Base-by-base conservation (phyloP, 2,888 invertebrate species). In the Philonicus albiceps region DNA sequence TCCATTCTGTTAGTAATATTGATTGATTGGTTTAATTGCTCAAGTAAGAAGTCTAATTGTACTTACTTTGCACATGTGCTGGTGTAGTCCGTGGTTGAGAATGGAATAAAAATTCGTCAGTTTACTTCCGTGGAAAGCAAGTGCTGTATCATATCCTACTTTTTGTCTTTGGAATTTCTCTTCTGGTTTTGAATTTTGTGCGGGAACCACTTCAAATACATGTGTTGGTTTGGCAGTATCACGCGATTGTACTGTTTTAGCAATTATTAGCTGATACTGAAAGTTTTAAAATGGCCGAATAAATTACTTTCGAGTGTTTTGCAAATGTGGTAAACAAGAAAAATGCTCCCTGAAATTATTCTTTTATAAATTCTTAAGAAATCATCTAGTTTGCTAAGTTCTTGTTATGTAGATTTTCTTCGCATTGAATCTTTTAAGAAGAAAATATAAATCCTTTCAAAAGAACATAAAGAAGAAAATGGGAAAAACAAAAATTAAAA, bases 91-190 rank as follows among this genome's bases (percentile, higher is more conserved):
- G 91, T 95, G 95, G 91, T 96, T 95, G 86, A 96, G 91, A 89
- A 97, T 96, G 0, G 96, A 96, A 92, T 96, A 95, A 90, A 97
- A 96, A 90, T 96, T 96, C 91, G 96, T 96, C 88, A 97, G 92
- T 86, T 95, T 94, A 90, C 96, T 97, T 43, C 97, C 97, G 91
- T 97, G 97, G 90, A 95, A 97, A 2, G 96, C 97, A 90, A 93
- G 94, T 90, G 96, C 94, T 0, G 94, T 93, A 86, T 93, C 93
- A 90, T 93, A 93, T 86, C 93, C 93, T 89, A 93, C 93, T 5
- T 94, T 92, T 85, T 94, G 89, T 86, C 93, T 93, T 89, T 93
- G 93, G 85, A 89, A 88, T 74, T 93, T 94, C 74, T 93, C 91
- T 91, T 95, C 95, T 8, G 93, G 91, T 73, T 92, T 91, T 0